Conservation (phyloP, 2,113 vertebrate species). For the Petromus typicus region DNA sequence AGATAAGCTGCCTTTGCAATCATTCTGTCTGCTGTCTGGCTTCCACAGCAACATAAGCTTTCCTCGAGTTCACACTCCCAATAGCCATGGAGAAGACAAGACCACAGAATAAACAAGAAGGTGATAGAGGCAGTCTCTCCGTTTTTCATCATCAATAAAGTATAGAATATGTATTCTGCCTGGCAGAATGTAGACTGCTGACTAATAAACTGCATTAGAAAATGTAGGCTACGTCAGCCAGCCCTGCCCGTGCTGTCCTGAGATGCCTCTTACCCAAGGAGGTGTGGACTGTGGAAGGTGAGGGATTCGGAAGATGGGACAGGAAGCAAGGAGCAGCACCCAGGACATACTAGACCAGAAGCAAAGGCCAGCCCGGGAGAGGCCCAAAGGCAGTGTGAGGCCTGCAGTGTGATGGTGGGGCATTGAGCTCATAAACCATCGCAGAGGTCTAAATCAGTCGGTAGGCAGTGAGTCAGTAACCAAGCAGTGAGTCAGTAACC, state of each 20-base stretch:
- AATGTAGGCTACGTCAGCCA: background rate
- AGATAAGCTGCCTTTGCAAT: background rate
- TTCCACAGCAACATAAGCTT: background rate
- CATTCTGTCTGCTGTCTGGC: background rate
- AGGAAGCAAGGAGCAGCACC: background rate
- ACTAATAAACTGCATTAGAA: background rate
- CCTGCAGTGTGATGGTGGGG: background rate
- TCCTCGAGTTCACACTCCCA: background rate
- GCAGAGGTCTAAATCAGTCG: background rate
- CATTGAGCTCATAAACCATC: background rate
- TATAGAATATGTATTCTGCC: background rate
- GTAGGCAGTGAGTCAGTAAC: background rate
- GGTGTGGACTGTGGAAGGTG: background rate
- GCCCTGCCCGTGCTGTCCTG: background rate
- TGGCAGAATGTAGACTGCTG: background rate
- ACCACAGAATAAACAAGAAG: background rate
- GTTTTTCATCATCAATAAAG: background rate
- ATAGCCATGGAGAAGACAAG: background rate
- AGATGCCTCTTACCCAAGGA: background rate
- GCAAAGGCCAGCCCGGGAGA: background rate
- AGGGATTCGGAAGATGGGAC: background rate
- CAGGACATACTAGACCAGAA: background rate
- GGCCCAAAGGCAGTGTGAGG: background rate
- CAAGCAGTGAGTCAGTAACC: background rate
- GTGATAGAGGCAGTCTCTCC: background rate